Percentiles rank a stretch among this genome's conserved stretches.
Conservation (phyloP, 2,888 invertebrate species). For the Drosophila recens region DNA sequence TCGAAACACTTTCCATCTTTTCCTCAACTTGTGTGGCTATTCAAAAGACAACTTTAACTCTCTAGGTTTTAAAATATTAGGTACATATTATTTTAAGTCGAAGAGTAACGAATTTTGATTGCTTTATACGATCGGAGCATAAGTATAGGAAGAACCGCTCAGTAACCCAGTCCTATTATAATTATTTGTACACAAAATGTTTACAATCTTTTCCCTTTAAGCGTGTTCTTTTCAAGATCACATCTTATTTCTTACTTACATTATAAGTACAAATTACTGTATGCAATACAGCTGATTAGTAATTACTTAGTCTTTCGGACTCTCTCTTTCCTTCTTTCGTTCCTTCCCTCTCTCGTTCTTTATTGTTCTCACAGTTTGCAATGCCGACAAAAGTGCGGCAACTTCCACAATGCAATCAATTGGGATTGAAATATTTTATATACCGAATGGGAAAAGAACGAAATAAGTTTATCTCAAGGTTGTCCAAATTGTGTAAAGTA, state of each 20-base stretch:
- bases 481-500: background rate
- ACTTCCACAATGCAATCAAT: slow-evolving; percentile 14
- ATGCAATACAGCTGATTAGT: background rate
- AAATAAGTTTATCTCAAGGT: slow-evolving; percentile 11
- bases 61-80: background rate
- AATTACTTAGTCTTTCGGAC: background rate
- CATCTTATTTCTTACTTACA: background rate
- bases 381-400: slow-evolving; percentile 10
- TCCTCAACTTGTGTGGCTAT: slow-evolving; percentile 10
- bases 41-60: background rate
- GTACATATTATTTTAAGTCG: background rate
- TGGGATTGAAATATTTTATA: background rate
- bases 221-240: background rate
- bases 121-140: background rate
- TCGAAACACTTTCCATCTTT: slow-evolving; percentile 26
- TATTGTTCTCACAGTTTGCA: background rate
- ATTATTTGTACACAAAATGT: background rate
- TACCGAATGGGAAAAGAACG: slow-evolving; percentile 9
- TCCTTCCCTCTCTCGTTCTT: background rate
- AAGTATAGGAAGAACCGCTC: background rate
- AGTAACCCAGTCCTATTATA: background rate
- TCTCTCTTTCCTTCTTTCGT: background rate
- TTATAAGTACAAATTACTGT: background rate
- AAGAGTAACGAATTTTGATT: no score
- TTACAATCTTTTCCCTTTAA: background rate